Conservation (phyloP, 2,113 vertebrate genomes). For the Malurus alboscapulatus region DNA sequence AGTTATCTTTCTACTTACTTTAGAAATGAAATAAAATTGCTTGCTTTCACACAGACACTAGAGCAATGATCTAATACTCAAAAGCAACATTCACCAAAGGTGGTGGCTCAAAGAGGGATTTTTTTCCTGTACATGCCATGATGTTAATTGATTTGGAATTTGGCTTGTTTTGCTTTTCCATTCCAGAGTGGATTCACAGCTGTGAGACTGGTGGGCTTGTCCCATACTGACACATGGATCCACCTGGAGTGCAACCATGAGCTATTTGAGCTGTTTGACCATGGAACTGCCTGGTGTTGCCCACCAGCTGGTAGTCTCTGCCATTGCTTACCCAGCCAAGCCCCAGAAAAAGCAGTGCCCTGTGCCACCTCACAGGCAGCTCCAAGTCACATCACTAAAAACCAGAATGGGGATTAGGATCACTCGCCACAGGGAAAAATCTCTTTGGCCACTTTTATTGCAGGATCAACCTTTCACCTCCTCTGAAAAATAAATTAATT, state of each 20-base stretch:
- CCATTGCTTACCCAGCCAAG: neutral
- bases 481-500: neutral
- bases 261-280: neutral
- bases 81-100: neutral
- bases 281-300: neutral
- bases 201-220: neutral
- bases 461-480: neutral
- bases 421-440: neutral
- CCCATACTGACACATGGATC: neutral
- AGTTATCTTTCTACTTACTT: neutral
- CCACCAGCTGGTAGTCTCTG: neutral
- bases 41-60: neutral
- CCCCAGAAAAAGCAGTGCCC: neutral
- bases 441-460: neutral
- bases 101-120: neutral
- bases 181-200: neutral
- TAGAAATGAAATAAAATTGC: neutral
- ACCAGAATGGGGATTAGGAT: neutral
- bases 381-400: neutral
- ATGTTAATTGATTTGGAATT: neutral
- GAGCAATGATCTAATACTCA: neutral
- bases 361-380: neutral
- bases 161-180: neutral
- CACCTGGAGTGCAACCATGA: neutral
- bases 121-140: neutral